Conservation (phyloP, 1,140 invertebrate species). For the Homalodisca vitripennis region DNA sequence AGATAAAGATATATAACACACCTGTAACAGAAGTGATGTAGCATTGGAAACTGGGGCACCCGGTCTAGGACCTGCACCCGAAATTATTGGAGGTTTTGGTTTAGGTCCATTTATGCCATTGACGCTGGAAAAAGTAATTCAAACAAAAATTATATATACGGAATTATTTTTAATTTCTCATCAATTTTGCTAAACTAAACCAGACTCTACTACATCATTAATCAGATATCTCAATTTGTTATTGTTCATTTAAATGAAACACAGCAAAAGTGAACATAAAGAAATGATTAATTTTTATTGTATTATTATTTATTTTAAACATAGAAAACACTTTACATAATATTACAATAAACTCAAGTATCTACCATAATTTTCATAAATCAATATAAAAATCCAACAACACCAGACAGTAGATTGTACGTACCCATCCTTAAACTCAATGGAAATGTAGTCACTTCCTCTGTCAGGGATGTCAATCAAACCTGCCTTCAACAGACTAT, state of each 20-base stretch:
- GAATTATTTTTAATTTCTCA: too few species aligned
- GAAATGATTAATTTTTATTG: not conserved
- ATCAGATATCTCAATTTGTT: not conserved
- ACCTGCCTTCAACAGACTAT: not conserved
- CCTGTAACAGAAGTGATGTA: not conserved
- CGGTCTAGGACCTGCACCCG: not conserved
- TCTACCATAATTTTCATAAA: too few species aligned
- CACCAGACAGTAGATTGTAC: not conserved
- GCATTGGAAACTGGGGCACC: not conserved
- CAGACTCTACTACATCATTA: not conserved
- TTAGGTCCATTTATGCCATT: conserved; percentile 7
- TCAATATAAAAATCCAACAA: too few species aligned
- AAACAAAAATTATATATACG: too few species aligned
- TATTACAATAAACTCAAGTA: too few species aligned
- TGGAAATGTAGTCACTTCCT: conserved; percentile 12
- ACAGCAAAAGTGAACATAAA: not conserved
- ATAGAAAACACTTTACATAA: not conserved
- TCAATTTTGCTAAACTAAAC: too few species aligned
- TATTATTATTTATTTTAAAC: not conserved
- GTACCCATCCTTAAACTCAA: conserved; percentile 14
- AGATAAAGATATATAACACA: too few species aligned
- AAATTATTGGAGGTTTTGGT: not conserved
- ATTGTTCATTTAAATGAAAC: not conserved
- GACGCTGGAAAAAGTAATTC: not conserved
- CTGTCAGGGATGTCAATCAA: not conserved